These are phyloP conservation scores for Falcunculus frontatus DNA, from an alignment of 2,113 vertebrate genomes.

Conservation along the genomic window DNA sequence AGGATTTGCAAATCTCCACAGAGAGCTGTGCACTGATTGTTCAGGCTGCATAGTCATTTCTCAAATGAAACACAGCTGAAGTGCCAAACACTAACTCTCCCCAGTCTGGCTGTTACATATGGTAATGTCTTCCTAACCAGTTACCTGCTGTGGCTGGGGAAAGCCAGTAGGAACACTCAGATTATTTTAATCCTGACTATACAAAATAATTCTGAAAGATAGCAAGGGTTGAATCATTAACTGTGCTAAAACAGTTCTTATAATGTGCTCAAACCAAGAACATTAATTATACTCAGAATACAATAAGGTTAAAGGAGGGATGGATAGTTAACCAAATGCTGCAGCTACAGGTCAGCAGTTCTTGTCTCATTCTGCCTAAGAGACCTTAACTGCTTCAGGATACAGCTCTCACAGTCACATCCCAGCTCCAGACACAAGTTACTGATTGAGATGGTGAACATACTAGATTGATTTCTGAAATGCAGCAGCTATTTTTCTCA, in stretches of 20 bases:
- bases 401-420: background rate
- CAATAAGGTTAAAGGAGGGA: background rate
- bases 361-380: background rate
- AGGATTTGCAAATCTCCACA: constrained; percentile 49
- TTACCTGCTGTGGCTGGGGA: constrained; percentile 30
- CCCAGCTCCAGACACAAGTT: background rate
- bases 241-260: background rate
- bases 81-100: constrained; percentile 34
- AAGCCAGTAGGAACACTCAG: background rate
- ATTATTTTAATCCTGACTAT: background rate
- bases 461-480: background rate
- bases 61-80: constrained; percentile 56
- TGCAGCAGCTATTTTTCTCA: background rate
- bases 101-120: constrained; percentile 5
- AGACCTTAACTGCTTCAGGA: background rate
- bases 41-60: constrained; percentile 26
- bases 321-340: background rate
- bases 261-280: background rate
- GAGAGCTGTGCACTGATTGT: constrained; percentile 36
- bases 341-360: background rate
- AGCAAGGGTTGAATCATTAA: background rate
- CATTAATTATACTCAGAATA: background rate
- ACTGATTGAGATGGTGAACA: background rate
- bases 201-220: background rate
- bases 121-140: constrained; percentile 26